Evolutionary conservation across 2,797 vertebrate species (phyloP), one percentile per base, ranked within the genome.

Genomic region (Oreortyx pictus): DNA sequence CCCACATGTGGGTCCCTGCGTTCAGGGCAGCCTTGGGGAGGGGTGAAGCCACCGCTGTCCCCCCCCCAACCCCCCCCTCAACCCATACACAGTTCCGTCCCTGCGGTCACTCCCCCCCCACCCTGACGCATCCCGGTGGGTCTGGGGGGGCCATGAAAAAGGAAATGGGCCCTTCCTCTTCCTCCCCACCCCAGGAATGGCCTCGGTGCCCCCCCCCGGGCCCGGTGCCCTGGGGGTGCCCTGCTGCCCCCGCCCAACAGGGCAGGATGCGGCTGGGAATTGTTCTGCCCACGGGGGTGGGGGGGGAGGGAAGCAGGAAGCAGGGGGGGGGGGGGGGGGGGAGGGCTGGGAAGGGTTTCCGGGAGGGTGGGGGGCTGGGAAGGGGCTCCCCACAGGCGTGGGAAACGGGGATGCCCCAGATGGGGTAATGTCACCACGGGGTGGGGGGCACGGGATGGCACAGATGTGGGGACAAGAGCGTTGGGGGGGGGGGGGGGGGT

Each of bases 211-310:
- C 49, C 68, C 35, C 23, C 20, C 9, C 67, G 8, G 17, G 17
- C 29, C 16, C 31, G 11, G 54, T 20, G n/a, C 54, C 54, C 54
- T 19, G 19, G 54, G 41, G 62, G 62, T 24, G 62, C 43, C 62
- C 62, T 20, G 39, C 31, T 24, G 22, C 25, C 3, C 33, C 29
- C 10, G 8, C 39, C 24, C 20, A 62, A 46, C 25, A 6, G 33
- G 77, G 92, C 92, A 91, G 92, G 92, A 93, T 88, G 85, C 50
- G 87, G 82, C 81, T 25, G 9, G 62, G 62, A 91, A 86, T 86
- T 89, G 89, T 86, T 82, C 73, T 52, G 82, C 60, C 29, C 41
- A 31, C 78, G 43, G 43, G 17, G 16, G 43, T n/a, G 43, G 43
- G 46, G 46, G 46, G 47, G 47, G 71, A 39, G 92, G 89, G 78